Percentiles rank a stretch among this genome's conserved stretches.
These are phyloP conservation scores for Selenia dentaria DNA, from an alignment of 2,888 invertebrate genomes.

Conservation along the genomic window DNA sequence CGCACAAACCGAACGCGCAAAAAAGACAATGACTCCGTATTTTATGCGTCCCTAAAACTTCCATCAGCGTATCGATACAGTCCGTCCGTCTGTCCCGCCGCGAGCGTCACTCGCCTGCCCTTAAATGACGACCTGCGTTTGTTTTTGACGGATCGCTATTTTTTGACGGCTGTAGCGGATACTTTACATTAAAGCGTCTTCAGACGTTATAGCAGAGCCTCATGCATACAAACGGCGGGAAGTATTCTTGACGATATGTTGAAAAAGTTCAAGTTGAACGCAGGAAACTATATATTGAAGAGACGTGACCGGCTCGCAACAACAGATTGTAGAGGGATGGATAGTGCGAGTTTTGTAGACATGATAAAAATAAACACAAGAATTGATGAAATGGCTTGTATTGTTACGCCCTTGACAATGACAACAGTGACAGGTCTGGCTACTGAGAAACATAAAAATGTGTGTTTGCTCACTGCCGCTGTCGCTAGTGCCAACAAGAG, in stretches of 20 bases:
- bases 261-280: background rate
- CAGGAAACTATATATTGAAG: slow-evolving; percentile 27
- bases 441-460: no score
- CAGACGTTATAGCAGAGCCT: slow-evolving; percentile 30
- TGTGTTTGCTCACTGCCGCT: no score
- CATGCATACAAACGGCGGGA: slow-evolving; percentile 23
- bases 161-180: slow-evolving; percentile 39
- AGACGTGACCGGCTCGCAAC: background rate
- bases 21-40: slow-evolving; percentile 79
- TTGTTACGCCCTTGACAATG: no score
- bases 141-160: slow-evolving; percentile 52
- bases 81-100: background rate
- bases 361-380: no score
- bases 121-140: slow-evolving; percentile 57
- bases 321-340: background rate
- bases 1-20: slow-evolving; percentile 70
- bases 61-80: slow-evolving; percentile 72
- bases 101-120: slow-evolving; percentile 40
- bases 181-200: slow-evolving; percentile 35
- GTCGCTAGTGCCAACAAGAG: no score
- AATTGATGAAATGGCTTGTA: no score
- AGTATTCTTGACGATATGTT: background rate
- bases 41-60: slow-evolving; percentile 78
- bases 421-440: no score
- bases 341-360: no score